phyloP scores from a whole-genome alignment of 2,888 invertebrate species.

The Pristionchus japonicus region DNA sequence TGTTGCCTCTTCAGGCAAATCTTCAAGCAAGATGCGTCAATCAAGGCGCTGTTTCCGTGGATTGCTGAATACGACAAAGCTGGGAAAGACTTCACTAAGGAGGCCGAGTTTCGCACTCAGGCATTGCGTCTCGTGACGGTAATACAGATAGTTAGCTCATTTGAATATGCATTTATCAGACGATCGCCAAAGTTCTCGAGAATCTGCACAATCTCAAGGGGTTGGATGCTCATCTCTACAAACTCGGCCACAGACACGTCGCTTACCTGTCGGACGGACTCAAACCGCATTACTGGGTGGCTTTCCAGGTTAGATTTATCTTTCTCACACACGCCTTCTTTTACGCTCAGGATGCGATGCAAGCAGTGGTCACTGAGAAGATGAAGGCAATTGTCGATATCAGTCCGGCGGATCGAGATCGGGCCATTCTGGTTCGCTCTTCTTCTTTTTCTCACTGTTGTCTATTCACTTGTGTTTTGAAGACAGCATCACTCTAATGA shows the following conservation, averaged over 20 bases:
- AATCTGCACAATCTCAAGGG: not conserved
- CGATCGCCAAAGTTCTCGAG: not conserved
- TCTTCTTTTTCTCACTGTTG: not conserved
- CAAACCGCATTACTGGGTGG: not conserved
- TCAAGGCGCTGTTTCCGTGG: not conserved
- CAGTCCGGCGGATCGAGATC: not conserved
- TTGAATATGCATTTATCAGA: not conserved
- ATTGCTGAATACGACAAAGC: not conserved
- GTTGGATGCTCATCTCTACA: not conserved
- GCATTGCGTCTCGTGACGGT: not conserved
- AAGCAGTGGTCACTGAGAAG: not conserved
- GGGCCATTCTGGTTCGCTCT: not conserved
- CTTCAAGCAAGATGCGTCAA: not conserved
- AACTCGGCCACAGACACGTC: conserved; percentile 7
- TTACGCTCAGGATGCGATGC: not conserved
- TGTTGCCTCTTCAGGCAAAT: conserved; percentile 3
- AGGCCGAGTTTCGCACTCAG: not conserved
- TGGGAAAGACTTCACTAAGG: not conserved
- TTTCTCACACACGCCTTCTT: too few relatives aligned
- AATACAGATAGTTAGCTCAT: not conserved
- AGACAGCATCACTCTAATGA: not conserved
- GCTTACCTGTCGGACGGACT: not conserved
- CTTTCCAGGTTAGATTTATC: not conserved
- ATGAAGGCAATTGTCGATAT: not conserved
- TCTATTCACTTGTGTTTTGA: not conserved